Percentiles rank a stretch among this genome's conserved stretches.
Conservation (phyloP, 2,113 vertebrate species). For the Protobothrops flavoviridis region DNA sequence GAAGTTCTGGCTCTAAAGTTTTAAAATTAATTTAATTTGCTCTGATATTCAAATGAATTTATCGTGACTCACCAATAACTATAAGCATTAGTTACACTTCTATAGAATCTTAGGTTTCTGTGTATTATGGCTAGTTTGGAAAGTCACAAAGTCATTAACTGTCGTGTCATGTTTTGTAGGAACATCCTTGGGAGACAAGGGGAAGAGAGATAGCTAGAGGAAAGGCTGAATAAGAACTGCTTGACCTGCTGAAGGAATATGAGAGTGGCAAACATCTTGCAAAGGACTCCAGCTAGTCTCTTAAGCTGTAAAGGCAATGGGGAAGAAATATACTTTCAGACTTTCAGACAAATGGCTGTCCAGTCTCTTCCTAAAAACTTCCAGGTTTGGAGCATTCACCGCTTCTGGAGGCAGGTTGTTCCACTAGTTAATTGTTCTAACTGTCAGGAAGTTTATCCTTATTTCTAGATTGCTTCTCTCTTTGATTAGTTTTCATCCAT, state of each 20-base stretch:
- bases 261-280: not conserved
- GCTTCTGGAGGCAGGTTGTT: too few relatives aligned
- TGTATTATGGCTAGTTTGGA: not conserved
- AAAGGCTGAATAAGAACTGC: not conserved
- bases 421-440: too few relatives aligned
- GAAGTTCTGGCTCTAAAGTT: not conserved
- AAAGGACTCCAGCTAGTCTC: not conserved
- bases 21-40: not conserved
- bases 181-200: not conserved
- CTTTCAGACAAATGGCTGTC: not conserved
- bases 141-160: not conserved
- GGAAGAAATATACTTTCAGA: not conserved
- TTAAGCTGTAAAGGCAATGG: not conserved
- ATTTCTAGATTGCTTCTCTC: too few relatives aligned
- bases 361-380: too few relatives aligned
- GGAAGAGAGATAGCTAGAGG: not conserved
- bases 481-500: too few relatives aligned
- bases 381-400: too few relatives aligned
- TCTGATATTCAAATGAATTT: not conserved
- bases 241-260: not conserved
- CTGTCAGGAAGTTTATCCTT: too few relatives aligned
- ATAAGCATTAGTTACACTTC: not conserved
- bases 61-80: not conserved
- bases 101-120: not conserved
- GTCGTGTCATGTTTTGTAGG: not conserved